These are phyloP conservation scores for Cerceris ruficornis DNA, from an alignment of 2,888 invertebrate species.

Conservation along the genomic window DNA sequence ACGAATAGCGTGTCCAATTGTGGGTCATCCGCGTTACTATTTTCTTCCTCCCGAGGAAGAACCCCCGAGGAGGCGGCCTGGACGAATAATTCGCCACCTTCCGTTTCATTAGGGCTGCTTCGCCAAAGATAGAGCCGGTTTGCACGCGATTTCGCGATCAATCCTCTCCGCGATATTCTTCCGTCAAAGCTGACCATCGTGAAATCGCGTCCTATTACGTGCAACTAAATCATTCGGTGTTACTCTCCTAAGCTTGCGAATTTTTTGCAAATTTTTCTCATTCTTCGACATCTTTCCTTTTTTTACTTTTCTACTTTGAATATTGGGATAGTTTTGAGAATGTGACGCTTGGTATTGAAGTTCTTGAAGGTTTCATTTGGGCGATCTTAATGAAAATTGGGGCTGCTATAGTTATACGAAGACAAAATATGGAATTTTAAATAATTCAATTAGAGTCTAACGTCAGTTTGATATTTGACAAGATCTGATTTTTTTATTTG, in stretches of 20 bases:
- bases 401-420: too few relatives aligned
- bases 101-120: constrained; percentile 64
- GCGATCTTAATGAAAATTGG: too few relatives aligned
- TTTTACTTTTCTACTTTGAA: neutral
- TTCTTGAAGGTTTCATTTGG: too few relatives aligned
- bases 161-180: constrained; percentile 65
- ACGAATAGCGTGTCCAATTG: constrained; percentile 15
- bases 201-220: constrained; percentile 63
- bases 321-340: neutral
- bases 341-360: too few relatives aligned
- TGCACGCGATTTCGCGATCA: constrained; percentile 73
- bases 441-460: too few relatives aligned
- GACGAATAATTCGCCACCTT: constrained; percentile 67
- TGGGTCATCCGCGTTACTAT: constrained; percentile 21
- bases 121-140: constrained; percentile 56
- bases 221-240: constrained; percentile 59
- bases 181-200: constrained; percentile 57
- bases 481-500: too few relatives aligned
- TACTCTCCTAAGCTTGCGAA: constrained; percentile 9
- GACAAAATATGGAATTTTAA: too few relatives aligned
- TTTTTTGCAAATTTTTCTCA: neutral
- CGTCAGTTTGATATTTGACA: too few relatives aligned
- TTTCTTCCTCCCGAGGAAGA: neutral
- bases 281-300: neutral
- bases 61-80: constrained; percentile 23